Base-by-base conservation (phyloP, 1,140 invertebrate species). In the Antheraea mylitta region DNA sequence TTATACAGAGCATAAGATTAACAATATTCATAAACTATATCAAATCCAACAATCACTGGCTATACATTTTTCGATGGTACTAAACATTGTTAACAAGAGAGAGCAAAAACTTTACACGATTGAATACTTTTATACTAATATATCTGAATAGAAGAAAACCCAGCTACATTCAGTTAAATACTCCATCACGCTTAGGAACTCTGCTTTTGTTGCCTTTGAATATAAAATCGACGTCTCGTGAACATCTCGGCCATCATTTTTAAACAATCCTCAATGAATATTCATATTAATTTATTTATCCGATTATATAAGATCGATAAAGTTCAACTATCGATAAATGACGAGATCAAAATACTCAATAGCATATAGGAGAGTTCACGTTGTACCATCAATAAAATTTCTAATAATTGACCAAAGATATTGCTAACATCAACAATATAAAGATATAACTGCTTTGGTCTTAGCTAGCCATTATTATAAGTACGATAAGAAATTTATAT, bases 1-100 rank as follows among this genome's bases (percentile, higher is more conserved):
- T 90, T 90, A 88, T 90, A 92, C 87, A 90, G 38, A 42, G 90
- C 87, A 90, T 92, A 88, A 90, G 86, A 86, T 92, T 90, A 92
- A 92, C 90, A 90, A 90, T 92, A 90, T 90, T 89, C 83, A 90
- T 92, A 92, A 89, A 92, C 90, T 92, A 92, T 92, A 89, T 92
- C 90, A 92, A 92, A 92, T 92, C 90, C 90, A 92, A 92, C 90
- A 92, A 92, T 90, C 83, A 89, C 86, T 88, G 82, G 74, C 87
- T 91, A 80, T 81, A 84, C 85, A 22, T 61, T 36, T 81, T 83
- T 89, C 82, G 83, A 89, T 87, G 85, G 82, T 89, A 86, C 87
- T 90, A 90, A 30, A 87, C 79, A 78, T 85, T 90, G 89, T 83
- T 85, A 89, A 89, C 87, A 87, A 91, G 45, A 89, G 76, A 86